Conservation (phyloP, 2,888 invertebrate genomes). For the Atherix ibis region DNA sequence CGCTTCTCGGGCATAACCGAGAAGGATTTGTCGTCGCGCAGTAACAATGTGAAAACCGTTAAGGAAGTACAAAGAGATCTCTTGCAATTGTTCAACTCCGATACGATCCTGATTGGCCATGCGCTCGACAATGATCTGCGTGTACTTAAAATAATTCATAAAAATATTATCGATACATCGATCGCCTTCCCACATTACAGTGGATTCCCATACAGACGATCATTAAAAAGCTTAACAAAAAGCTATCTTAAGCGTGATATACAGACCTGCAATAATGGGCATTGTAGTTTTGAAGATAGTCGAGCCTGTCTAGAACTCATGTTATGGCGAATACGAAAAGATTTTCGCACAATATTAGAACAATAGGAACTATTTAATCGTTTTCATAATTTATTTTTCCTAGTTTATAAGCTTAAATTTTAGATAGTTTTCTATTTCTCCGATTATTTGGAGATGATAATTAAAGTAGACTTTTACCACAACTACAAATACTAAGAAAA, state of each 20-base stretch:
- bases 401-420: too few species aligned
- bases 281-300: conserved; percentile 90
- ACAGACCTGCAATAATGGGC: conserved; percentile 58
- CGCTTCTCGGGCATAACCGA: conserved; percentile 83
- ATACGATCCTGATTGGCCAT: conserved; percentile 89
- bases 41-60: conserved; percentile 50
- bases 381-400: too few species aligned
- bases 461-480: too few species aligned
- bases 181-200: conserved; percentile 71
- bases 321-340: conserved; percentile 53
- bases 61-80: conserved; percentile 74
- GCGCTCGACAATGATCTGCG: conserved; percentile 87
- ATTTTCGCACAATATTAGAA: conserved; percentile 18
- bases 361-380: conserved; percentile 6
- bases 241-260: conserved; percentile 64
- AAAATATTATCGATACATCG: conserved; percentile 77
- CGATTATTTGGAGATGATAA: too few species aligned
- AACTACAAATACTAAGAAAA: too few species aligned
- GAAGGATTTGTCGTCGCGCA: conserved; percentile 37
- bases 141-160: conserved; percentile 69
- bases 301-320: conserved; percentile 78
- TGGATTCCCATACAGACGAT: conserved; percentile 70
- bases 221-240: conserved; percentile 61
- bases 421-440: too few species aligned
- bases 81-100: conserved; percentile 57